A percentile compares a stretch with the other conserved stretches of the same genome.
Conservation (phyloP, 2,113 vertebrate species). For the Erythrolamprus reginae region DNA sequence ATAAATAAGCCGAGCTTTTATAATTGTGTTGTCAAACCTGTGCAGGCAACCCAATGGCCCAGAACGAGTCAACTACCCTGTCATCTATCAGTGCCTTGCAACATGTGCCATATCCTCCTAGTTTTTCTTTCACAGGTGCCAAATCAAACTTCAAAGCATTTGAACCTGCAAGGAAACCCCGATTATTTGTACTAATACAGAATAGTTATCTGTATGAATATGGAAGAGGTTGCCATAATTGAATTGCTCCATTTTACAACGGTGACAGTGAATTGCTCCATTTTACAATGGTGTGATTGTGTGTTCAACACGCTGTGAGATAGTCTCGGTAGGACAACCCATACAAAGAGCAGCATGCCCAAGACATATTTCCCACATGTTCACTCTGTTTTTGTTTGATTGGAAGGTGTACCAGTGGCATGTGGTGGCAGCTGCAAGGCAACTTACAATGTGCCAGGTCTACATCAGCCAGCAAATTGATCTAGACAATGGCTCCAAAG, state of each 20-base stretch:
- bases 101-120: not conserved
- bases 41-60: not conserved
- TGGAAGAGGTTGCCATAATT: not conserved
- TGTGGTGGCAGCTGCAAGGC: not conserved
- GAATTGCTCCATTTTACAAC: not conserved
- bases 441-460: not conserved
- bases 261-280: not conserved
- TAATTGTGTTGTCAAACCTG: not conserved
- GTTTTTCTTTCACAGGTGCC: not conserved
- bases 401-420: not conserved
- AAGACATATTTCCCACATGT: not conserved
- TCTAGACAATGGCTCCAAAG: not conserved
- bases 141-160: not conserved
- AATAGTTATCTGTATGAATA: not conserved
- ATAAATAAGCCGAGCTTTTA: too few relatives aligned
- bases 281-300: not conserved
- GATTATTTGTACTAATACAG: not conserved
- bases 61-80: not conserved
- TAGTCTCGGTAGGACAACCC: not conserved
- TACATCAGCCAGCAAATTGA: not conserved
- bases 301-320: not conserved
- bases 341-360: not conserved
- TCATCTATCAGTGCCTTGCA: not conserved
- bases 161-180: not conserved
- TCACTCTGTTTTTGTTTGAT: not conserved